A percentile compares a stretch with the other conserved stretches of the same genome.
Conservation (phyloP, 1,140 invertebrate genomes). For the Chrysomallon squamiferum region DNA sequence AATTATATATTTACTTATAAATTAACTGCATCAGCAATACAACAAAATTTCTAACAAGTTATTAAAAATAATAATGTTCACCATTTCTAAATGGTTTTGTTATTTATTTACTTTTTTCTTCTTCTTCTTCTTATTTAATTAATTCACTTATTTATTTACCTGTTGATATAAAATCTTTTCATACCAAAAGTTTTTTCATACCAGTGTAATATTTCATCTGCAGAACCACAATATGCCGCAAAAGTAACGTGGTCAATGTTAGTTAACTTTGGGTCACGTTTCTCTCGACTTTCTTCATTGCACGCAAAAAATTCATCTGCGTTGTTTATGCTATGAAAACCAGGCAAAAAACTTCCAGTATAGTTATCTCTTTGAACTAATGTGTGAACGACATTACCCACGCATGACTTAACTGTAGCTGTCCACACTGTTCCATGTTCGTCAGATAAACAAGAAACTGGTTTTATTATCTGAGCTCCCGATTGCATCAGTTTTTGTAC, state of each 20-base stretch:
- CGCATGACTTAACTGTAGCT: slow-evolving; percentile 64
- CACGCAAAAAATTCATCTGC: neutral
- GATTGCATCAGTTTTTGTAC: slow-evolving; percentile 40
- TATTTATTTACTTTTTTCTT: no score
- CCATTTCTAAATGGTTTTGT: no score
- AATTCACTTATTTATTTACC: slow-evolving; percentile 56
- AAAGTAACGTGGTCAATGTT: slow-evolving; percentile 67
- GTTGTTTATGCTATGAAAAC: slow-evolving; percentile 41
- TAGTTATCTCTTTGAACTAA: slow-evolving; percentile 63
- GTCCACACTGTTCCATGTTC: slow-evolving; percentile 55
- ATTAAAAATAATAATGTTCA: no score
- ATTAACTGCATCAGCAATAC: no score
- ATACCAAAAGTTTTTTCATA: slow-evolving; percentile 66
- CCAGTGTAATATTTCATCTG: slow-evolving; percentile 61
- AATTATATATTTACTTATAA: no score
- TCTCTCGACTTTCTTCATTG: neutral
- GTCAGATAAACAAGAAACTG: slow-evolving; percentile 46
- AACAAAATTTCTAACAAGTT: no score
- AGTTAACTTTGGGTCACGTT: slow-evolving; percentile 18
- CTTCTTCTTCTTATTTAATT: no score
- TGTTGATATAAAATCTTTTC: slow-evolving; percentile 66
- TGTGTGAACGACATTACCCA: slow-evolving; percentile 67
- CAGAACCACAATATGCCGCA: slow-evolving; percentile 60
- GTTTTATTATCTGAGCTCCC: slow-evolving; percentile 49
- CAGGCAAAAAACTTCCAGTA: slow-evolving; percentile 63